These are phyloP conservation scores for Poecilia wingei DNA, from an alignment of 2,797 vertebrate species.

Conservation along the genomic window DNA sequence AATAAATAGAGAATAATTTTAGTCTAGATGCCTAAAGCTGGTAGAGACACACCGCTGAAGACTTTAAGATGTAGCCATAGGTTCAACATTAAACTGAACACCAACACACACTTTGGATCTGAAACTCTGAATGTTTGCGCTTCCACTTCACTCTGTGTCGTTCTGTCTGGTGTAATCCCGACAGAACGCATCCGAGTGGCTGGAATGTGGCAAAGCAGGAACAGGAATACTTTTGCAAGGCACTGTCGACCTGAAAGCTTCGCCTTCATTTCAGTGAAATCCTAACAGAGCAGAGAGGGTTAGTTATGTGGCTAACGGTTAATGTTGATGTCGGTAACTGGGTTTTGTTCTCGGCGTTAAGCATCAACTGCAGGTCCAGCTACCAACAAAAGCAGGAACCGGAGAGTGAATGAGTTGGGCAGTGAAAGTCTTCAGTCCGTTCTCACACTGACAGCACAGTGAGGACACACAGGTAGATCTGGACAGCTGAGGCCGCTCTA, in stretches of 20 bases:
- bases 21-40: neutral
- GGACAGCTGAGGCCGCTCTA: conserved; percentile 12
- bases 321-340: conserved; percentile 1
- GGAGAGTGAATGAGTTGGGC: neutral
- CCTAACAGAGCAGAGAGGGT: neutral
- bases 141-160: neutral
- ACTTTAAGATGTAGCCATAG: neutral
- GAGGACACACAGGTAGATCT: neutral
- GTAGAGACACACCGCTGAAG: neutral
- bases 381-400: neutral
- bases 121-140: neutral
- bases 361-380: neutral
- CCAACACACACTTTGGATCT: neutral
- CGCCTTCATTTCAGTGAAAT: neutral
- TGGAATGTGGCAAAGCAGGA: neutral
- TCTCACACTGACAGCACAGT: conserved; percentile 9
- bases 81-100: neutral
- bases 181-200: neutral
- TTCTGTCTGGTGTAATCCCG: neutral
- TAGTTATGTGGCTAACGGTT: neutral
- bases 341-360: conserved; percentile 1
- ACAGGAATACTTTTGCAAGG: conserved; percentile 5
- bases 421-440: neutral
- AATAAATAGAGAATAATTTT: neutral
- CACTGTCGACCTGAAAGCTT: neutral